Evolutionary conservation across 2,113 vertebrate genomes (phyloP), one percentile per base, ranked within the genome.

Genomic region (Callipepla squamata): DNA sequence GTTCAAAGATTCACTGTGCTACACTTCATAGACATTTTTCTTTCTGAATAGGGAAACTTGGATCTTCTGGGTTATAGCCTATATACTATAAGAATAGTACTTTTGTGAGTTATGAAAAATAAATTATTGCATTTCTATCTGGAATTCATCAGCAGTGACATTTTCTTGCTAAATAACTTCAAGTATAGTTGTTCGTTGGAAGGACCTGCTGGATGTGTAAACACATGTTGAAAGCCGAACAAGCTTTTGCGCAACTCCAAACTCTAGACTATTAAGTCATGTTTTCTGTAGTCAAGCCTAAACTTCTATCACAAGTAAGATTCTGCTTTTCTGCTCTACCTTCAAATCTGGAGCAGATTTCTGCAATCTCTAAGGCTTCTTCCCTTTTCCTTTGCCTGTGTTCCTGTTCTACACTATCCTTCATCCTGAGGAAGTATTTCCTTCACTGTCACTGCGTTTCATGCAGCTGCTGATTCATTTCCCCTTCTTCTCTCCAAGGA

Each of bases 81-180:
- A 77, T 58, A 47, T 47, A 44, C 26, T 85, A 17, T 44, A 30
- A 23, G 40, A 62, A 32, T 91, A 80, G 51, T 48, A 48, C 72
- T 85, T 92, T 83, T 57, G 65, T 83, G 62, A 67, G 76, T 73
- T 91, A 14, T 85, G 77, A 88, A 47, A 86, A 53, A 70, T 36
- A 51, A 80, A 87, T 80, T 61, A 30, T 38, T 85, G 70, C 5
- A 25, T 34, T 91, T 77, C 82, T 87, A 34, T 61, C 32, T 47
- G 17, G 73, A 48, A 36, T 85, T 79, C 83, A 55, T 62, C 21
- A 23, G 62, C 50, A 32, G 34, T 83, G 28, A 65, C 57, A 61
- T 5, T 85, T 59, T 81, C 22, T 87, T 81, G 26, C 50, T 87
- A 94, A 47, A 13, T 94, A 48, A 74, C 75, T 94, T 92, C 67